Evolutionary conservation across 2,888 invertebrate species (phyloP), one percentile per base, ranked within the genome.

Genomic region (Mechanitis mazaeus): DNA sequence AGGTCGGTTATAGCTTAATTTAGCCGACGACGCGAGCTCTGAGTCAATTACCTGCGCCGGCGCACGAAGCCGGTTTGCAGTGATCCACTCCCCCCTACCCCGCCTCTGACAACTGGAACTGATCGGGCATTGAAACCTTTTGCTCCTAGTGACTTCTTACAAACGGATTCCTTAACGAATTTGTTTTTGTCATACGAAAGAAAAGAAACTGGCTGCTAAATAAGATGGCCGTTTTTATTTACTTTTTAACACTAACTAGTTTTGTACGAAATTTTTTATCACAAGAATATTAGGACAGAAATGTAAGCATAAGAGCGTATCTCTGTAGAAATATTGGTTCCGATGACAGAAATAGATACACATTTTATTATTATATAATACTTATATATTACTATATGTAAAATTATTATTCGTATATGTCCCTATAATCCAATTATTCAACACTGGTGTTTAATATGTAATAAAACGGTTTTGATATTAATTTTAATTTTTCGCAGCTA

Each of bases 41-140:
- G 78, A 84, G 84, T 83, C 84, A 83, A 82, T 87, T 88, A 87
- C 87, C 88, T 88, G 88, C 85, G 88, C 86, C 72, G 72, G 83
- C 83, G 85, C 86, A 80, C 72, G 81, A 73, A 73, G 75, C 90
- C 88, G 89, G 89, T 89, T 84, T 74, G 76, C 78, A 76, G 71
- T 70, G 80, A 80, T 80, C 66, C 65, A 70, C 59, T 68, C 69
- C 63, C 60, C 72, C 71, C 68, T 75, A 67, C 64, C 64, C 60
- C 71, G 71, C 71, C 75, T 69, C 74, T 72, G 65, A 67, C 70
- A 62, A 69, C 74, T 69, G 72, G 80, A 81, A 81, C 84, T 80
- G 80, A 83, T 75, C 79, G 75, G 75, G 77, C 79, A 79, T 78
- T 75, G 67, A 68, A 68, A 77, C 76, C 63, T 87, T 86, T 86